Base-by-base conservation (phyloP, 2,797 vertebrate species). In the Megalops cyprinoides region DNA sequence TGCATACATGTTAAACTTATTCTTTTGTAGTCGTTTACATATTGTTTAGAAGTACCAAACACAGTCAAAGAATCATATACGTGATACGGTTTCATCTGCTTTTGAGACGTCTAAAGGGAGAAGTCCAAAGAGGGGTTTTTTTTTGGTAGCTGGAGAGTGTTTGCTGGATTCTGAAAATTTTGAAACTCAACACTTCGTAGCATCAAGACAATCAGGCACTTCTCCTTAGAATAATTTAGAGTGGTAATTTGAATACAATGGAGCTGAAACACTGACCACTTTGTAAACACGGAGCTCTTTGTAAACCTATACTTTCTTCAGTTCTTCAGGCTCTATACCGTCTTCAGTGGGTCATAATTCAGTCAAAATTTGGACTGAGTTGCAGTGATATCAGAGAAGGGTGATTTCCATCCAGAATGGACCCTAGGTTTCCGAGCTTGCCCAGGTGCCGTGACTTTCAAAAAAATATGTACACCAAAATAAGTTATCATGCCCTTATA, bases 21-120 rank as follows among this genome's bases (percentile, higher is more conserved):
- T 75, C 71, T 80, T n/a, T 80, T 74, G 71, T 34, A 62, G 42
- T 34, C 53, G 23, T n/a, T 80, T 53, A 80, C 58, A 62, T 74
- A 74, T 80, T 58, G 69, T 71, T 80, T 71, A 74, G 53, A 49
- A 46, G 25, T 44, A 49, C 28, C 56, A 74, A 49, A 74, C 79
- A 58, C 31, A 37, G 15, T 37, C 23, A 48, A 46, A 9, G 58
- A 60, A 25, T 60, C n/a, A 8, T 1, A 74, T 74, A 39, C 69
- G 62, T n/a, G 37, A 42, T 34, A 73, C 28, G n/a, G 39, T 58
- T 39, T 79, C 78, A 39, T 9, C 48, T 56, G 34, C 20, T 53
- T 71, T 25, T 56, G 34, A 55, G 34, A 73, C 78, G 79, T 73
- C 77, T 53, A 25, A 5, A 79, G 77, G n/a, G 60, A 67, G 65